A percentile compares a stretch with the other conserved stretches of the same genome.
phyloP scores from a whole-genome alignment of 1,140 invertebrate species.

The Belonocnema kinseyi region DNA sequence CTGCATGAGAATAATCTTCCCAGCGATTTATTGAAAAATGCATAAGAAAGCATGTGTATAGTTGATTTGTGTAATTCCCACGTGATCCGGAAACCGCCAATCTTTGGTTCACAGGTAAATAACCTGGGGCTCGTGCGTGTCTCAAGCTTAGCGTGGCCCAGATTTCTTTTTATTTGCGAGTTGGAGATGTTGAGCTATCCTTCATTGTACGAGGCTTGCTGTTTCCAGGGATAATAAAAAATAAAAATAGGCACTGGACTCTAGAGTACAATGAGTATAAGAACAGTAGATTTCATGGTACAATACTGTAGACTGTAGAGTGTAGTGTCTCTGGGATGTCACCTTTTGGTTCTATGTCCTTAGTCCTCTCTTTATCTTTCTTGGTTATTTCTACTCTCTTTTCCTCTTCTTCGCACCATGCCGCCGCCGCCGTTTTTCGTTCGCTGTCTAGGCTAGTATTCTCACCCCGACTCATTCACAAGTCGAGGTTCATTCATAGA shows the following conservation, averaged over 20 bases:
- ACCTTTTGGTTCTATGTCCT: background rate
- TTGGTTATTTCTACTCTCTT: background rate
- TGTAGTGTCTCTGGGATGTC: background rate
- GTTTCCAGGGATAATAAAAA: slow-evolving; percentile 18
- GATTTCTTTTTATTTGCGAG: slow-evolving; percentile 15
- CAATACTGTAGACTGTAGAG: too few relatives aligned
- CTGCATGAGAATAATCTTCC: background rate
- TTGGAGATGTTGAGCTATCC: background rate
- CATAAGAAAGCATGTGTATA: background rate
- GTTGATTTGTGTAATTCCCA: slow-evolving; percentile 16
- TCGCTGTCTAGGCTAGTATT: slow-evolving; percentile 19
- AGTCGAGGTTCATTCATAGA: slow-evolving; percentile 26
- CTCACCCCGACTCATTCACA: slow-evolving; percentile 23
- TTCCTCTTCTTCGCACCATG: background rate
- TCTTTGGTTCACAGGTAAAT: slow-evolving; percentile 23
- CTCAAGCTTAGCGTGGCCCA: background rate
- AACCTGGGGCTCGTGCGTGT: slow-evolving; percentile 11
- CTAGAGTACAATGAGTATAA: background rate
- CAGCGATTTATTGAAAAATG: background rate
- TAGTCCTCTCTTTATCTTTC: background rate
- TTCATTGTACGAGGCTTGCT: background rate
- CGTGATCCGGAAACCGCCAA: background rate
- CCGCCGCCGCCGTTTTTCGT: slow-evolving; percentile 7
- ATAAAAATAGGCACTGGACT: slow-evolving; percentile 1
- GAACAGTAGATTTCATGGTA: background rate